Conservation (phyloP, 2,888 invertebrate genomes). For the Ferdinandea cuprea region DNA sequence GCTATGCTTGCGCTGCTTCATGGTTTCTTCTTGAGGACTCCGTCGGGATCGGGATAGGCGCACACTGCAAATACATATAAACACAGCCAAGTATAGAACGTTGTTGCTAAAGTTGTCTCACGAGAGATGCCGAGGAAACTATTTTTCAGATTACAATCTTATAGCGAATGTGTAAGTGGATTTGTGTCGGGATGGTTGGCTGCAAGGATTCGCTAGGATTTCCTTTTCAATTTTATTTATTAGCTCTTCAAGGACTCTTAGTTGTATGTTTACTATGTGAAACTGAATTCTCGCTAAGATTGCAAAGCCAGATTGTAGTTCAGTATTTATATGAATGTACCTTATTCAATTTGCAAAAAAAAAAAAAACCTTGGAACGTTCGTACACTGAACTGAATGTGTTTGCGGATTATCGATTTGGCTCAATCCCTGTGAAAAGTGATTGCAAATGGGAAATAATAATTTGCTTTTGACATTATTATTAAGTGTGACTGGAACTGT, state of each 20-base stretch:
- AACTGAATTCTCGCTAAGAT: constrained; percentile 36
- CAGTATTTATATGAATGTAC: constrained; percentile 24
- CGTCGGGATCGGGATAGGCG: constrained; percentile 57
- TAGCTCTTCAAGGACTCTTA: constrained; percentile 63
- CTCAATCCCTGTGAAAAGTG: not conserved
- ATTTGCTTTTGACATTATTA: not conserved
- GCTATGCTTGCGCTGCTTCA: constrained; percentile 43
- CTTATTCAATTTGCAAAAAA: constrained; percentile 7
- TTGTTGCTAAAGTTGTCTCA: constrained; percentile 68
- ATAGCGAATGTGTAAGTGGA: constrained; percentile 66
- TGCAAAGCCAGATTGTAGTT: constrained; percentile 58
- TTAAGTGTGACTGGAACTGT: no score
- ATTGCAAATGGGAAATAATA: constrained; percentile 2
- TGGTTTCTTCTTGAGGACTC: constrained; percentile 62
- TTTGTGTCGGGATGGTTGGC: constrained; percentile 40
- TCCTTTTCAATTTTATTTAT: constrained; percentile 70
- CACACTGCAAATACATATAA: not conserved
- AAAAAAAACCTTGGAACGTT: no score
- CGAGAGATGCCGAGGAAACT: constrained; percentile 66
- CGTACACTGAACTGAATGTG: constrained; percentile 40
- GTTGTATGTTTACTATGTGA: constrained; percentile 50
- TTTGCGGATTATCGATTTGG: constrained; percentile 61
- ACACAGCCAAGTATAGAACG: constrained; percentile 36
- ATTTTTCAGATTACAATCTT: constrained; percentile 70
- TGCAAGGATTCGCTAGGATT: constrained; percentile 38